A percentile compares a stretch with the other conserved stretches of the same genome.
Evolutionary conservation across 2,888 invertebrate genomes (phyloP).

Genomic region (Scaeva pyrastri): DNA sequence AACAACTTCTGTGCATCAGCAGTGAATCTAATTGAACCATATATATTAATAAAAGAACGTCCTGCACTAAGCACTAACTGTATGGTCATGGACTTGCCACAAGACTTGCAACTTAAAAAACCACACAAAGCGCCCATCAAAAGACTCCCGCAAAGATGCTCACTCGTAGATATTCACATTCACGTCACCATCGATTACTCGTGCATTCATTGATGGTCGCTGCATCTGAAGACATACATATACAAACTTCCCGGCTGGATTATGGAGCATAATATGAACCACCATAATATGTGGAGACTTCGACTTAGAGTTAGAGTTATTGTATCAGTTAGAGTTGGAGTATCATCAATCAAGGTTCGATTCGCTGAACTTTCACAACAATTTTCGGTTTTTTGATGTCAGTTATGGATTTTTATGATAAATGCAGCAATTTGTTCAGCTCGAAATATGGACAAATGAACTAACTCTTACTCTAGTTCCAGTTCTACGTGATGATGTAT

Average conservation of each 20-base stretch:
- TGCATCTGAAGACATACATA: conserved; percentile 54
- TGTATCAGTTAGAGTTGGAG: background rate
- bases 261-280: conserved; percentile 16
- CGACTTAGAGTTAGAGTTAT: no score
- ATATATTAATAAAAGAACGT: background rate
- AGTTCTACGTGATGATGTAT: conserved; percentile 49
- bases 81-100: background rate
- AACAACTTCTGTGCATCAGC: conserved; percentile 25
- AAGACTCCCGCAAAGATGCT: conserved; percentile 30
- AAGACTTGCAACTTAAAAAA: background rate
- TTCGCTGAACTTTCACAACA: conserved; percentile 70
- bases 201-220: conserved; percentile 39
- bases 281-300: conserved; percentile 55
- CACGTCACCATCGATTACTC: conserved; percentile 64
- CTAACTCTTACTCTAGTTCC: conserved; percentile 39
- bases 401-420: background rate
- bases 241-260: conserved; percentile 28
- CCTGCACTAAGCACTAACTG: background rate
- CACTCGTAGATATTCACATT: conserved; percentile 45
- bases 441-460: background rate
- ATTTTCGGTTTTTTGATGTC: conserved; percentile 16
- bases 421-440: conserved; percentile 52
- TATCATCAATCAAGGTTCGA: conserved; percentile 62
- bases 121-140: conserved; percentile 26
- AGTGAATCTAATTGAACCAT: conserved; percentile 17